Base-by-base conservation (phyloP, 35 echinoderm and acorn worm genomes). In the Ophiothrix spiculata region DNA sequence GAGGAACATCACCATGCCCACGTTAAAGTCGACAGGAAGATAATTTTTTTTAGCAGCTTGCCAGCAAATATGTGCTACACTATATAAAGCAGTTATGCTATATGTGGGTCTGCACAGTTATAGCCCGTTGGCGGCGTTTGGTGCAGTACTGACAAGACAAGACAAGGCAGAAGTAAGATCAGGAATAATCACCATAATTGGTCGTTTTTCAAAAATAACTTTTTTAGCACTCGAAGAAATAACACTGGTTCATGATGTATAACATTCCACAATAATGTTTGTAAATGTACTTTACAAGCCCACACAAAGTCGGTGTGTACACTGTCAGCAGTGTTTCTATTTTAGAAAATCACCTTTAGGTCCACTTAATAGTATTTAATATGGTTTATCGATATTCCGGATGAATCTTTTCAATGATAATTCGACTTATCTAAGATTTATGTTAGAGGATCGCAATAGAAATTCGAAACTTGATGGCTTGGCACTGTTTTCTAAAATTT, bases 21-120 rank as follows among this genome's bases (percentile, higher is more conserved):
- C 96, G 12, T 90, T 84, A 78, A 94, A 99, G 0, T 94, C 89
- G 29, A 99, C 76, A 23, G 90, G 85, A 31, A 83, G 86, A 38
- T 91, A 94, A 16, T 89, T 92, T 34, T 78, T 35, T 17, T 60
- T 8, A 19, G 45, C 25, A 17, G 79, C 92, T 2, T 86, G 36
- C 74, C 56, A 75, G 60, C 88, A 94, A 14, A 99, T 75, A 36
- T 90, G 64, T 32, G 79, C 45, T 33, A 94, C 85, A 77, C n/a
- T 19, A 25, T 41, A 31, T 56, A 33, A 78, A 31, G 54, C 74
- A 39, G 85, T n/a, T n/a, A 74, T 33, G 76, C 63, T 42, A 88
- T 73, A 56, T 84, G 83, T 0, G 96, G 96, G n/a, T n/a, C n/a
- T n/a, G n/a, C n/a, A n/a, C n/a, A 36, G 94, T 34, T 23, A 99